Conservation (phyloP, 92 coral and sea anemone genomes). For the Scolanthus callimorphus region DNA sequence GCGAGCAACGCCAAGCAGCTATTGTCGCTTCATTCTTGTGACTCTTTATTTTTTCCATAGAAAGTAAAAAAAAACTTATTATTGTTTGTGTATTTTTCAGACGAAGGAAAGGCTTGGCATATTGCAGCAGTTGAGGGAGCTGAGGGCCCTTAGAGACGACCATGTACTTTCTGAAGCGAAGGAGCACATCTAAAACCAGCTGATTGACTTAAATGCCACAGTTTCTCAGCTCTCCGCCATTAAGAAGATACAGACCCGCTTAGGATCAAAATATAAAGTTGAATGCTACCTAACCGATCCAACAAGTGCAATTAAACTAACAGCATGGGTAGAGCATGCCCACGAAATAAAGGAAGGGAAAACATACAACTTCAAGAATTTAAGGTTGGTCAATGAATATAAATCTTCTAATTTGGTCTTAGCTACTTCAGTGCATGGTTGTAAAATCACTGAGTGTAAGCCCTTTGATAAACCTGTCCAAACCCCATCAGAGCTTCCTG, state of each 20-base stretch:
- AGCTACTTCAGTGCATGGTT: constrained; percentile 15
- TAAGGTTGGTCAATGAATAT: constrained; percentile 5
- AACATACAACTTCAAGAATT: constrained; percentile 10
- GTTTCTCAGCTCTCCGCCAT: constrained; percentile 12
- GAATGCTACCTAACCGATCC: constrained; percentile 22
- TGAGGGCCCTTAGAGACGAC: no score
- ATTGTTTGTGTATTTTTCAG: no score
- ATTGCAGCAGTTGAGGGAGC: no score
- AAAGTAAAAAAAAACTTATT: no score
- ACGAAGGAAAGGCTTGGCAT: no score
- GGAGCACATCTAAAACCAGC: constrained; percentile 25
- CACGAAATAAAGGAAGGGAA: constrained; percentile 13
- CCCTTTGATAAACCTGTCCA: constrained; percentile 15
- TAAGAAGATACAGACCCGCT: constrained; percentile 11
- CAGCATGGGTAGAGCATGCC: constrained; percentile 16
- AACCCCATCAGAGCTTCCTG: constrained; percentile 19
- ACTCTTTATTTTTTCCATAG: no score
- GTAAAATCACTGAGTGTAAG: constrained; percentile 21
- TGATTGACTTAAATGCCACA: constrained; percentile 9
- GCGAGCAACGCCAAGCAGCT: no score
- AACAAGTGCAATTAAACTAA: constrained; percentile 7
- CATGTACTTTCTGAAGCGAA: no score
- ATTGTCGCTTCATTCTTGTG: no score
- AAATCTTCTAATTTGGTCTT: constrained; percentile 9
- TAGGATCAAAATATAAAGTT: constrained; percentile 16